Conservation (phyloP, 2,113 vertebrate species). For the Origma solitaria region DNA sequence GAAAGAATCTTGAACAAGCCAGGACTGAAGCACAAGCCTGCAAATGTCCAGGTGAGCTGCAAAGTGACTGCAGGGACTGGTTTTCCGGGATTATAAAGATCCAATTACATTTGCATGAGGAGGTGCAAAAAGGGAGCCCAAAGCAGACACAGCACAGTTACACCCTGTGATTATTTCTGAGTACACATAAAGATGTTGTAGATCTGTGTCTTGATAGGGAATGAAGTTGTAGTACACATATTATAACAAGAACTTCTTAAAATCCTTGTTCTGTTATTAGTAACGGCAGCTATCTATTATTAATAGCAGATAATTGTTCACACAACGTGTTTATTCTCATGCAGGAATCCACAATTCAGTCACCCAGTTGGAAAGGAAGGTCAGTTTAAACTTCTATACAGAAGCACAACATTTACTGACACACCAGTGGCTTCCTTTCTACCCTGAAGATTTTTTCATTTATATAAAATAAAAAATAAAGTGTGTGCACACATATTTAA, state of each 20-base stretch:
- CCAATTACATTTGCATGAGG: not conserved
- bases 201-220: not conserved
- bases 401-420: no score
- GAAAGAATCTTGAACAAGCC: constrained; percentile 88
- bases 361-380: no score
- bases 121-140: not conserved
- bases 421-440: no score
- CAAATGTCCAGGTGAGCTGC: constrained; percentile 80
- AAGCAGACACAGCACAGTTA: not conserved
- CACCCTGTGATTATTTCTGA: not conserved
- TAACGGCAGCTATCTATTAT: not conserved
- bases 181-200: not conserved
- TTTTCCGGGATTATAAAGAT: not conserved
- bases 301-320: not conserved
- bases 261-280: not conserved
- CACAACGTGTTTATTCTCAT: no score
- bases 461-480: no score
- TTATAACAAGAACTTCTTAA: not conserved
- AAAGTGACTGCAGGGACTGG: not conserved
- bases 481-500: no score
- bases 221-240: not conserved
- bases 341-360: no score
- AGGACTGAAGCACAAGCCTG: constrained; percentile 87
- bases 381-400: no score
- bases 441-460: no score